A percentile compares a stretch with the other conserved stretches of the same genome.
Evolutionary conservation across 2,888 invertebrate genomes (phyloP).

Genomic region (Dioctria rufipes): DNA sequence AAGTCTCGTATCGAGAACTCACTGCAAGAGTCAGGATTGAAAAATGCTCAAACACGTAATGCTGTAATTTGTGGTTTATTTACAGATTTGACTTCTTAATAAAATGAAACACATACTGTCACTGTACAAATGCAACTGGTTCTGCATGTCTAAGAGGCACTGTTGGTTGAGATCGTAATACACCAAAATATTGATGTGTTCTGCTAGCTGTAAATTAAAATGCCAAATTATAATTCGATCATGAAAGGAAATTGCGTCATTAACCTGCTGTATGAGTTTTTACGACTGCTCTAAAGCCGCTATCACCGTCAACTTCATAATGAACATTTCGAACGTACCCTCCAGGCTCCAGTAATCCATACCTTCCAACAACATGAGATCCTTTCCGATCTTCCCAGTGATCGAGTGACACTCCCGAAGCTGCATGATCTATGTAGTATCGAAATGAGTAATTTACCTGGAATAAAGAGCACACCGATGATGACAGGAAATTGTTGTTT

Average conservation of each 20-base stretch:
- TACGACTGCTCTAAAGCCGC: slow-evolving; percentile 65
- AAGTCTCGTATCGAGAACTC: background rate
- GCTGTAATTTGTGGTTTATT: slow-evolving; percentile 31
- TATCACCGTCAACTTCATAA: slow-evolving; percentile 66
- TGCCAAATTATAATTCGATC: background rate
- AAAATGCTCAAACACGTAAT: slow-evolving; percentile 6
- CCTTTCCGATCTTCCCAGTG: slow-evolving; percentile 67
- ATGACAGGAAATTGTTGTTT: slow-evolving; percentile 1
- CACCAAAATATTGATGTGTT: slow-evolving; percentile 64
- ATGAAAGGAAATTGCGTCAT: background rate
- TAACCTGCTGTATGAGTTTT: slow-evolving; percentile 65
- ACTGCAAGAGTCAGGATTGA: slow-evolving; percentile 14
- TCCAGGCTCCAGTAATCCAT: slow-evolving; percentile 66
- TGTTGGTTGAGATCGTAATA: slow-evolving; percentile 63
- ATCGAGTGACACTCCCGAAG: slow-evolving; percentile 65
- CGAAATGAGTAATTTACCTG: slow-evolving; percentile 66
- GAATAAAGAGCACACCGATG: background rate
- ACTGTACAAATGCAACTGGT: slow-evolving; percentile 65
- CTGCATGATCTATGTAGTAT: slow-evolving; percentile 66
- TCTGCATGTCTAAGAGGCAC: slow-evolving; percentile 63
- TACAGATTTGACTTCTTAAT: slow-evolving; percentile 7
- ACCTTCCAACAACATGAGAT: slow-evolving; percentile 64
- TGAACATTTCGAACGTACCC: slow-evolving; percentile 67
- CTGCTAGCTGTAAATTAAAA: slow-evolving; percentile 62
- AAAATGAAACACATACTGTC: background rate